These are phyloP conservation scores for Salvelinus sp. DNA, from an alignment of 2,113 vertebrate genomes.

Conservation along the genomic window DNA sequence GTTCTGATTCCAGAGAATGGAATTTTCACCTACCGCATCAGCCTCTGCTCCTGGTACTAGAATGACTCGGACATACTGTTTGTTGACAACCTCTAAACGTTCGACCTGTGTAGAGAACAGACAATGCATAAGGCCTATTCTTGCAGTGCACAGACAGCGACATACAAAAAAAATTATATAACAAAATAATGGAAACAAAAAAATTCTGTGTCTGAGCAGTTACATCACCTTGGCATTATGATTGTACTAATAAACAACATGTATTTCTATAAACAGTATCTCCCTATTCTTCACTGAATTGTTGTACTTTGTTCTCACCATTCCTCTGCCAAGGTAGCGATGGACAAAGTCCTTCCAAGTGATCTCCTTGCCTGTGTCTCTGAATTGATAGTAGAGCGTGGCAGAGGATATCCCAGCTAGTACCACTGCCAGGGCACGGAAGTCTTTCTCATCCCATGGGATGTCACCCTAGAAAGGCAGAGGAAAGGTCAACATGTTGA, in stretches of 20 bases:
- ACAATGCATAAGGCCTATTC: neutral
- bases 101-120: slow-evolving; percentile 65
- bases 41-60: slow-evolving; percentile 60
- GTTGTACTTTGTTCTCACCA: slow-evolving; percentile 61
- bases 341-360: slow-evolving; percentile 83
- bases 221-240: neutral
- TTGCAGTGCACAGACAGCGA: neutral
- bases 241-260: neutral
- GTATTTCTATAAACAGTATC: neutral
- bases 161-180: neutral
- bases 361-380: slow-evolving; percentile 75
- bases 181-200: neutral
- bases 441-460: slow-evolving; percentile 81
- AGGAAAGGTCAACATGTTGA: neutral
- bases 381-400: slow-evolving; percentile 68
- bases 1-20: neutral
- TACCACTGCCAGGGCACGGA: slow-evolving; percentile 59
- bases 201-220: neutral
- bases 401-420: slow-evolving; percentile 54
- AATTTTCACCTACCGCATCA: slow-evolving; percentile 58
- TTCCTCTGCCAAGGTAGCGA: slow-evolving; percentile 73
- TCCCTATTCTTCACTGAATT: neutral
- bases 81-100: slow-evolving; percentile 79
- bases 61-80: slow-evolving; percentile 77
- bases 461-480: slow-evolving; percentile 69